These are phyloP conservation scores for Pinctada fucata DNA, from an alignment of 2,888 invertebrate genomes.

Conservation along the genomic window DNA sequence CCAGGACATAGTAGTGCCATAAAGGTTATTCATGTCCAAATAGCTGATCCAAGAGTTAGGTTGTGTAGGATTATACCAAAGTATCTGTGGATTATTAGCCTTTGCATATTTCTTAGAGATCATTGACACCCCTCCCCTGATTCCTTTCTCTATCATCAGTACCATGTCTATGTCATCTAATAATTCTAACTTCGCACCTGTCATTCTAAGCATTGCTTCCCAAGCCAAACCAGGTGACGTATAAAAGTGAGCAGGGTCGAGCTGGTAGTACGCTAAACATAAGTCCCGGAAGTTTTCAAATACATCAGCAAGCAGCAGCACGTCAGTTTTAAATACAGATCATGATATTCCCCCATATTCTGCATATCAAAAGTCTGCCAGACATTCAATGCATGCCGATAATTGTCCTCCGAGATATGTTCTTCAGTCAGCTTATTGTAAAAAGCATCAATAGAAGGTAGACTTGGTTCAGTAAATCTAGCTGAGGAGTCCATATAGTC, in stretches of 20 bases:
- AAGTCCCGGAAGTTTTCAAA: conserved; percentile 69
- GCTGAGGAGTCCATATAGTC: conserved; percentile 60
- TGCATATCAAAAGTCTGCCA: conserved; percentile 29
- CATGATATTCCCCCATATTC: conserved; percentile 31
- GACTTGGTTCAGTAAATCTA: conserved; percentile 22
- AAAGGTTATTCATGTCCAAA: conserved; percentile 35
- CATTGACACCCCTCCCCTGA: conserved; percentile 48
- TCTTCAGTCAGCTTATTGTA: conserved; percentile 43
- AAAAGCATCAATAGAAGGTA: conserved; percentile 39
- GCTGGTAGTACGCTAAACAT: conserved; percentile 50
- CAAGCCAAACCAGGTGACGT: conserved; percentile 67
- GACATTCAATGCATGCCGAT: conserved; percentile 48
- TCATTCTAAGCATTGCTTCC: conserved; percentile 64
- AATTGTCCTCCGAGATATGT: conserved; percentile 45
- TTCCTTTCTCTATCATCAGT: conserved; percentile 47
- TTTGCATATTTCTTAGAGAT: conserved; percentile 56
- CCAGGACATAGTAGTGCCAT: conserved; percentile 51
- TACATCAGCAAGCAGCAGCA: conserved; percentile 66
- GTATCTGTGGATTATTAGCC: conserved; percentile 31
- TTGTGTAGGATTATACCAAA: conserved; percentile 17
- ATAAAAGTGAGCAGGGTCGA: conserved; percentile 64
- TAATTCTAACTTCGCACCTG: conserved; percentile 57
- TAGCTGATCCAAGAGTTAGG: conserved; percentile 17
- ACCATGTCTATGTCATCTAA: conserved; percentile 60
- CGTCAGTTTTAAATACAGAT: conserved; percentile 36